Evolutionary conservation across 2,797 vertebrate species (phyloP).

Genomic region (Eulemur coronatus): DNA sequence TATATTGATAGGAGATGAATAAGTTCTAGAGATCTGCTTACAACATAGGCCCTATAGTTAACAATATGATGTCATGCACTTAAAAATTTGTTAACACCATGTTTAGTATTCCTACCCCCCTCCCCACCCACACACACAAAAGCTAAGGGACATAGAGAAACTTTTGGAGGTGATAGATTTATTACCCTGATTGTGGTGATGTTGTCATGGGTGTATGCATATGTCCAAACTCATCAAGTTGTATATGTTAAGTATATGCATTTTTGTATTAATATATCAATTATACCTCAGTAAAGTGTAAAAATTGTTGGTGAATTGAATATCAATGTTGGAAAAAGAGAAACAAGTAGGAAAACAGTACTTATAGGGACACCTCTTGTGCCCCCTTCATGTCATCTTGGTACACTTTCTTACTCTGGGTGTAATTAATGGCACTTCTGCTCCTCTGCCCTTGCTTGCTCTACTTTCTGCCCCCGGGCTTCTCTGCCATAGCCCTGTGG

Average conservation of each 20-base stretch:
- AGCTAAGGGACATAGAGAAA: background rate
- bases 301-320: background rate
- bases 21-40: background rate
- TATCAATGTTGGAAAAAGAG: background rate
- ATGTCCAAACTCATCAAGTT: background rate
- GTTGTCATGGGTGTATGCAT: background rate
- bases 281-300: background rate
- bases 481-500: background rate
- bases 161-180: background rate
- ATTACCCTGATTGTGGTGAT: background rate
- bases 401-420: background rate
- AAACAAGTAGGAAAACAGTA: background rate
- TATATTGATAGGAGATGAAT: background rate
- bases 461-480: background rate
- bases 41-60: background rate
- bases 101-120: background rate
- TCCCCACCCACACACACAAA: background rate
- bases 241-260: background rate
- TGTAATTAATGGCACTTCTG: background rate
- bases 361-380: background rate
- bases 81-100: background rate
- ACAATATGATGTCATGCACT: background rate
- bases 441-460: fast-evolving
- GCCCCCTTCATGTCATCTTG: background rate
- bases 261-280: background rate